phyloP scores from a whole-genome alignment of 2,888 invertebrate genomes.

The Ectemnius continuus region DNA sequence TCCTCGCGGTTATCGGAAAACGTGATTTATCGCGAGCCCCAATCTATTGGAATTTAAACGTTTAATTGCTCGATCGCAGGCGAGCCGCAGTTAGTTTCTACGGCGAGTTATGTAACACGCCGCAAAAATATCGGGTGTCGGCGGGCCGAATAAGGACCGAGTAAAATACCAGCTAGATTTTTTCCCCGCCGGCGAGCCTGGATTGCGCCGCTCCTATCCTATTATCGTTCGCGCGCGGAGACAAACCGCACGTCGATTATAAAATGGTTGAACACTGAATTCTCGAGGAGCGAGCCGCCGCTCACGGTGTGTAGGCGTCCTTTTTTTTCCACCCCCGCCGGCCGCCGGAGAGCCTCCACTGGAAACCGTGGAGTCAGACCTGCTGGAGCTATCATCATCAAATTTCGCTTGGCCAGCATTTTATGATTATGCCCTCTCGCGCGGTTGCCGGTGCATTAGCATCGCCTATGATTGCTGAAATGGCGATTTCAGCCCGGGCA shows the following conservation, averaged over 20 bases:
- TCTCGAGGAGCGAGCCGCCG: constrained; percentile 35
- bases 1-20: constrained; percentile 52
- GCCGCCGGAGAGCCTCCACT: constrained; percentile 42
- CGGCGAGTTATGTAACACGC: constrained; percentile 46
- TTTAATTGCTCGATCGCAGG: constrained; percentile 67
- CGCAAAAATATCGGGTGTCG: constrained; percentile 60
- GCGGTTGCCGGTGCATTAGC: constrained; percentile 44
- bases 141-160: constrained; percentile 43
- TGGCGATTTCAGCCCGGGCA: constrained; percentile 25
- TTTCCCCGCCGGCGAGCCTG: constrained; percentile 32
- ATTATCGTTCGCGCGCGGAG: constrained; percentile 53
- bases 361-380: constrained; percentile 53
- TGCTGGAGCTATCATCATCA: constrained; percentile 54
- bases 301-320: constrained; percentile 22
- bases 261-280: constrained; percentile 55
- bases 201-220: constrained; percentile 27
- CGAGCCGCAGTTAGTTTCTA: constrained; percentile 61
- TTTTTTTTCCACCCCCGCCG: too few species aligned
- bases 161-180: constrained; percentile 44
- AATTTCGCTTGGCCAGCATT: constrained; percentile 53
- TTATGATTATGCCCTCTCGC: constrained; percentile 50
- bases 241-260: constrained; percentile 61
- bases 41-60: constrained; percentile 72
- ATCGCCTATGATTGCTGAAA: constrained; percentile 43
- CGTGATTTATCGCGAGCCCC: constrained; percentile 64